Percentiles rank a stretch among this genome's conserved stretches.
These are phyloP conservation scores for Anguilla megastoma DNA, from an alignment of 2,797 vertebrate genomes.

Conservation along the genomic window DNA sequence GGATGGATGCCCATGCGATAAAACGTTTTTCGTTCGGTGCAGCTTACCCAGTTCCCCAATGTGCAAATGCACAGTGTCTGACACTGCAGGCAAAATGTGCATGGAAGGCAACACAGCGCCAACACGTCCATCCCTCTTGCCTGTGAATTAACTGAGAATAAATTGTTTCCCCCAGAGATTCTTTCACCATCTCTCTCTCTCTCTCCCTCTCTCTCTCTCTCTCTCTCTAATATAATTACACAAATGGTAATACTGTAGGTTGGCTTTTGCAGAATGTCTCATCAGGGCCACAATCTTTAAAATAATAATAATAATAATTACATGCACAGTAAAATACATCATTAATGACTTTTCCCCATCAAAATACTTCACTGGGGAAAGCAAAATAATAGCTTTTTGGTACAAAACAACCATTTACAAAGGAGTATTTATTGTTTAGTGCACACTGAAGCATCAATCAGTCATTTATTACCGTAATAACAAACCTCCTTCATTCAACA, in stretches of 20 bases:
- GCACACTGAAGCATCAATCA: background rate
- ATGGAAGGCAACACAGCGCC: background rate
- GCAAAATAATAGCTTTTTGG: conserved; percentile 28
- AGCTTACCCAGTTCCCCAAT: conserved; percentile 54
- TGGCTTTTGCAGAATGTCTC: background rate
- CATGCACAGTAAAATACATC: background rate
- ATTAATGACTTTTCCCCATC: conserved; percentile 30
- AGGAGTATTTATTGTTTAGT: background rate
- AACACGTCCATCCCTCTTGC: background rate
- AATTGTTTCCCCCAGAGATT: background rate
- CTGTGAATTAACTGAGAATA: conserved; percentile 17
- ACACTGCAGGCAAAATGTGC: conserved; percentile 44
- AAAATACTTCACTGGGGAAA: conserved; percentile 8
- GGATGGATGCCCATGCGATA: conserved; percentile 59
- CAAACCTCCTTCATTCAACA: background rate
- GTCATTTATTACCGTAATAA: background rate
- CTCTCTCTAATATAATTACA: background rate
- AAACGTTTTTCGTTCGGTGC: conserved; percentile 67
- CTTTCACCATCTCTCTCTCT: background rate
- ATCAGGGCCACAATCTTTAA: conserved; percentile 18
- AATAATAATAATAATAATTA: background rate
- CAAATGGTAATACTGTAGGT: background rate
- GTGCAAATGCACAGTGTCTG: conserved; percentile 45
- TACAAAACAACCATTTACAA: conserved; percentile 24
- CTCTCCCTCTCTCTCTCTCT: background rate